Conservation (phyloP, 1,140 invertebrate species). For the Linepithema humile region DNA sequence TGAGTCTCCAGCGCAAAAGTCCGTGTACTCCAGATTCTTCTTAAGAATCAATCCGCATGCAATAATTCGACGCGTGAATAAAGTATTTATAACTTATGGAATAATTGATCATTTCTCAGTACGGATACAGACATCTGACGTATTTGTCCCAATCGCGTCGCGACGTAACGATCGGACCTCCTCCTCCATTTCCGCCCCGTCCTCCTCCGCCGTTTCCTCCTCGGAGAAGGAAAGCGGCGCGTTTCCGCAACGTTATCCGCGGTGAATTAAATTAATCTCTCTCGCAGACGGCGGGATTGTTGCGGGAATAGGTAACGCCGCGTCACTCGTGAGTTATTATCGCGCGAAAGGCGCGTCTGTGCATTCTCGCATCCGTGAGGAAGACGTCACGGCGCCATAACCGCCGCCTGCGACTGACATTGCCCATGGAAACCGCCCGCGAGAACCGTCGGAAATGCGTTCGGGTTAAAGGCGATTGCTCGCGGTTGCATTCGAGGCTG, state of each 20-base stretch:
- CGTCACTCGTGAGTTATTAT: conserved; percentile 70
- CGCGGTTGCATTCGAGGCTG: conserved; percentile 53
- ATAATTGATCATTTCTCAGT: conserved; percentile 27
- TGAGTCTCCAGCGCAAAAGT: neutral
- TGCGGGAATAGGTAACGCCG: conserved; percentile 69
- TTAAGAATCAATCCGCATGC: neutral
- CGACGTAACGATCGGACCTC: conserved; percentile 38
- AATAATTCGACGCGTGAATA: neutral
- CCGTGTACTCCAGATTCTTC: neutral
- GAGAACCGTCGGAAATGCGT: conserved; percentile 63
- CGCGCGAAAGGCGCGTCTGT: conserved; percentile 60
- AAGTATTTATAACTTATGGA: conserved; percentile 17
- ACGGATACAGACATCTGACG: conserved; percentile 5
- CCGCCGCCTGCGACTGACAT: conserved; percentile 70
- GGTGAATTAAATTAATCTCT: conserved; percentile 70
- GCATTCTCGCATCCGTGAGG: conserved; percentile 61
- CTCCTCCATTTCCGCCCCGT: neutral
- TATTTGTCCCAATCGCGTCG: conserved; percentile 37
- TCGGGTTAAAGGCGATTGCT: conserved; percentile 61
- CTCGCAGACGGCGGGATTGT: conserved; percentile 64
- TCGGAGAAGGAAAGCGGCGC: conserved; percentile 23
- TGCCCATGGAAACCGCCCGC: conserved; percentile 66
- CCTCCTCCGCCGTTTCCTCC: neutral
- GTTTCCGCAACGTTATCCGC: conserved; percentile 56
- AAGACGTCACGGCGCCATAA: conserved; percentile 67